phyloP scores from a whole-genome alignment of 2,113 vertebrate genomes.

The Gallinago jamesoni region DNA sequence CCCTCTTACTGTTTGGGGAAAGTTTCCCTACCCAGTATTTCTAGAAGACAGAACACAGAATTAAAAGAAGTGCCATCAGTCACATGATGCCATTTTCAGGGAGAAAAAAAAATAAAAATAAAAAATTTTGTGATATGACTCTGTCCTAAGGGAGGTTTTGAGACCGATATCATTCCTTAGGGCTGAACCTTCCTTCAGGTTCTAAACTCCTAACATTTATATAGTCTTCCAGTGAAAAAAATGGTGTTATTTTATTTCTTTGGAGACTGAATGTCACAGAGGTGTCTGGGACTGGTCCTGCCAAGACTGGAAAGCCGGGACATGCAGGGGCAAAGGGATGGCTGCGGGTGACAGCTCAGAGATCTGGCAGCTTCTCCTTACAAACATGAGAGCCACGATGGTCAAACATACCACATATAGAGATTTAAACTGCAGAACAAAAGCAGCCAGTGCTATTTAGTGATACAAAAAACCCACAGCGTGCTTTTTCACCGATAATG shows the following conservation, averaged over 20 bases:
- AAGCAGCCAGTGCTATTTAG: not conserved
- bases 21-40: not conserved
- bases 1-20: not conserved
- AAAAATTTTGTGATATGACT: not conserved
- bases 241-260: not conserved
- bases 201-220: not conserved
- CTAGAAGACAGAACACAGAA: not conserved
- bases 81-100: not conserved
- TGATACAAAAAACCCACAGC: accelerated
- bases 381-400: accelerated
- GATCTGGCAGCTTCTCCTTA: not conserved
- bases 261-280: not conserved
- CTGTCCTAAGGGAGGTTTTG: not conserved
- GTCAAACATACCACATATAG: accelerated
- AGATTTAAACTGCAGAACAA: not conserved
- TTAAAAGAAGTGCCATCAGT: not conserved
- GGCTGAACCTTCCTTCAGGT: not conserved
- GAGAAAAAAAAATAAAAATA: not conserved
- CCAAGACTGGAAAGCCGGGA: not conserved
- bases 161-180: not conserved
- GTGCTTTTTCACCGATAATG: not conserved
- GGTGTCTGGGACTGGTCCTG: not conserved
- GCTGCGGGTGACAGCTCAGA: not conserved
- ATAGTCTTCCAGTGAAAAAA: not conserved
- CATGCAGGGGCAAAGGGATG: not conserved